phyloP scores from a whole-genome alignment of 1,140 invertebrate species.

The Calephelis nemesis region DNA sequence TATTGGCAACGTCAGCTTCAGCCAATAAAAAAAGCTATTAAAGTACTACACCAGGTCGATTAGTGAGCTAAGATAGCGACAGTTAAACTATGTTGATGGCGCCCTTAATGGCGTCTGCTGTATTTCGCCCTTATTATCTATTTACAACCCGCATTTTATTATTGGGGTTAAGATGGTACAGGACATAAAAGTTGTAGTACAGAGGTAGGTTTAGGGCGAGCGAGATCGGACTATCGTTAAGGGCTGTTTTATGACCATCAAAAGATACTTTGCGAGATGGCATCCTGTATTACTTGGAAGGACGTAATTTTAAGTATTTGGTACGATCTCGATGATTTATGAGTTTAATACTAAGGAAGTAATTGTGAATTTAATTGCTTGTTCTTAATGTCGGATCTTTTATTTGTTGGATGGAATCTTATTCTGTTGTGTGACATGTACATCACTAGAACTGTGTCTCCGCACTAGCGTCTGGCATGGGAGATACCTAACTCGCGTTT shows the following conservation, averaged over 20 bases:
- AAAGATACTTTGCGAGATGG: conserved; percentile 73
- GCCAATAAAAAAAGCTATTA: conserved; percentile 63
- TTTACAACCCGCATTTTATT: conserved; percentile 78
- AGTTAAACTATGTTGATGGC: conserved; percentile 65
- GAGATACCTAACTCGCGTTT: too few species aligned
- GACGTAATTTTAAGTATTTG: conserved; percentile 53
- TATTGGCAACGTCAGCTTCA: conserved; percentile 39
- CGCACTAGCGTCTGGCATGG: too few species aligned
- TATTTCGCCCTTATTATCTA: conserved; percentile 75
- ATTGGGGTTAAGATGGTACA: conserved; percentile 74
- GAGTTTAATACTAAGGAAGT: conserved; percentile 47
- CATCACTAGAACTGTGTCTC: too few species aligned
- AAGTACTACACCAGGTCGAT: conserved; percentile 61
- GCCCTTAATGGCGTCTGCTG: conserved; percentile 69
- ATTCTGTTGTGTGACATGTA: too few species aligned
- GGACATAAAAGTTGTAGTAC: conserved; percentile 65
- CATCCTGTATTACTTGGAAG: conserved; percentile 60
- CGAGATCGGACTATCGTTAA: conserved; percentile 66
- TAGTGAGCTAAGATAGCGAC: conserved; percentile 62
- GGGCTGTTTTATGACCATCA: conserved; percentile 76
- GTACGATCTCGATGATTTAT: conserved; percentile 37
- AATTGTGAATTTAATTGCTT: conserved; percentile 31
- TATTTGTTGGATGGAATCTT: too few species aligned
- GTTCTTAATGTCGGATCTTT: too few species aligned
- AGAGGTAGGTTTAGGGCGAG: conserved; percentile 55